A percentile compares a stretch with the other conserved stretches of the same genome.
Conservation (phyloP, 2,888 invertebrate species). For the Pyrocoelia pectoralis region DNA sequence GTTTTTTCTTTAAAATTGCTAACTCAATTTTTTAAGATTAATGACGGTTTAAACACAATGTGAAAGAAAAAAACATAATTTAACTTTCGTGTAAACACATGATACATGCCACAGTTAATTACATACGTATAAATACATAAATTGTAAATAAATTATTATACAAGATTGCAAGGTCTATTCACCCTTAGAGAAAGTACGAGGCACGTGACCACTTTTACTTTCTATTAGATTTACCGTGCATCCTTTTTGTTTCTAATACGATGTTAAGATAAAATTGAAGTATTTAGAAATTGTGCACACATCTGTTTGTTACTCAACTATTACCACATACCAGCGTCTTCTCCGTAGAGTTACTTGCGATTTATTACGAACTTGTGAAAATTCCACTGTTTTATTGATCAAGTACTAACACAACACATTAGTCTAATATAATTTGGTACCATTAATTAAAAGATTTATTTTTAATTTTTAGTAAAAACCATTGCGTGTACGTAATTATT, state of each 20-base stretch:
- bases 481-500: neutral
- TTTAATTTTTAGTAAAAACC: neutral
- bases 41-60: no score
- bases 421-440: neutral
- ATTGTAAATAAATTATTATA: slow-evolving; percentile 26
- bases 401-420: neutral
- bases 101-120: no score
- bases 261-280: neutral
- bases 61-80: no score
- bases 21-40: no score
- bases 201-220: slow-evolving; percentile 49
- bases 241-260: neutral
- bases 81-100: no score
- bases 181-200: slow-evolving; percentile 47
- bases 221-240: slow-evolving; percentile 37
- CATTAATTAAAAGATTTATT: neutral
- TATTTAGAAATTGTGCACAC: slow-evolving; percentile 3
- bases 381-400: neutral
- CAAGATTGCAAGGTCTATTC: slow-evolving; percentile 35
- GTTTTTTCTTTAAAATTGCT: no score
- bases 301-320: slow-evolving; percentile 9
- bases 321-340: slow-evolving; percentile 7
- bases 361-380: slow-evolving; percentile 9
- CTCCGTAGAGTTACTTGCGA: neutral
- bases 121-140: slow-evolving; percentile 10